Conservation (phyloP, 2,888 invertebrate genomes). For the Hypselothyrea guttata region DNA sequence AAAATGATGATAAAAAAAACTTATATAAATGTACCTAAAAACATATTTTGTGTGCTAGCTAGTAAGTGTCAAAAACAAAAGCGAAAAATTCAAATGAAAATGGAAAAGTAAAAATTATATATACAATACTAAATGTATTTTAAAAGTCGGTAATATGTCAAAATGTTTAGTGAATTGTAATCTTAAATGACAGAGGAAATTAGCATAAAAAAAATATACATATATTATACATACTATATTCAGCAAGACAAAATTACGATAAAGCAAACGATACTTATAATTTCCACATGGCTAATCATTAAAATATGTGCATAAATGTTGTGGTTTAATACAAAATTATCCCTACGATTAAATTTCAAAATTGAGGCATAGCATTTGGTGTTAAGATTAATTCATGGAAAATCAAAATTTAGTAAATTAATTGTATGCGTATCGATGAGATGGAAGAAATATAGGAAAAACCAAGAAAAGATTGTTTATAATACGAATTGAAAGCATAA, state of each 20-base stretch:
- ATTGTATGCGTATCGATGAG: slow-evolving; percentile 34
- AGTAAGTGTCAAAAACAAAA: slow-evolving; percentile 78
- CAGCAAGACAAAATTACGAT: slow-evolving; percentile 38
- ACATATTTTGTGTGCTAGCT: slow-evolving; percentile 81
- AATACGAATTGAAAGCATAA: slow-evolving; percentile 32
- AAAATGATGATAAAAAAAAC: slow-evolving; percentile 45
- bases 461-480: slow-evolving; percentile 49
- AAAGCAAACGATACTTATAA: slow-evolving; percentile 50
- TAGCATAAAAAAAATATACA: slow-evolving; percentile 9
- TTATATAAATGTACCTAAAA: slow-evolving; percentile 81
- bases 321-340: slow-evolving; percentile 60
- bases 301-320: slow-evolving; percentile 72
- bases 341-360: slow-evolving; percentile 37
- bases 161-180: slow-evolving; percentile 68
- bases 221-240: no score
- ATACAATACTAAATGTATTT: slow-evolving; percentile 49
- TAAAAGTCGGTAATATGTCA: slow-evolving; percentile 59
- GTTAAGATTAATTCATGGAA: slow-evolving; percentile 14
- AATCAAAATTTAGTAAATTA: slow-evolving; percentile 49
- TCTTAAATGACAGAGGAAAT: slow-evolving; percentile 24
- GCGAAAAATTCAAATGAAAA: slow-evolving; percentile 35
- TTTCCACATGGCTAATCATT: slow-evolving; percentile 53
- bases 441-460: slow-evolving; percentile 16
- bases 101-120: slow-evolving; percentile 49
- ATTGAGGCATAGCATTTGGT: slow-evolving; percentile 48